A percentile compares a stretch with the other conserved stretches of the same genome.
These are phyloP conservation scores for Ooceraea biroi DNA, from an alignment of 1,140 invertebrate species.

Conservation along the genomic window DNA sequence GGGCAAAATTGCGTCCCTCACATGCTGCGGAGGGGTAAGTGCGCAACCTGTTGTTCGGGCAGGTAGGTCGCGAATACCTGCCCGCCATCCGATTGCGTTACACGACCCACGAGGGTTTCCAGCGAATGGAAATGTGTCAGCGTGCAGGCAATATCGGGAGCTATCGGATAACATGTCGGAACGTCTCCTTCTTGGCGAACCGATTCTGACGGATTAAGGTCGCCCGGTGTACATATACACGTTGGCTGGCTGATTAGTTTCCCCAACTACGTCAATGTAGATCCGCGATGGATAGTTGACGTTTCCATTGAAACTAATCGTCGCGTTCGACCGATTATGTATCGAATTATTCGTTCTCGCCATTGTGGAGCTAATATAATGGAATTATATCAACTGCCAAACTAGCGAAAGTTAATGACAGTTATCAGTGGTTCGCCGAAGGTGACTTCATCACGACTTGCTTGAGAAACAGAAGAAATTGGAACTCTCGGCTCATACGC, in stretches of 20 bases:
- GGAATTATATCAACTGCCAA: slow-evolving; percentile 17
- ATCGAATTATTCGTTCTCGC: slow-evolving; percentile 24
- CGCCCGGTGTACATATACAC: slow-evolving; percentile 41
- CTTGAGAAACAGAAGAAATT: not conserved
- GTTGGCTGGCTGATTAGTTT: slow-evolving; percentile 58
- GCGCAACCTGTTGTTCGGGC: slow-evolving; percentile 52
- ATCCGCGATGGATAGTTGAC: slow-evolving; percentile 24
- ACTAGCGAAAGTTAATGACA: not conserved
- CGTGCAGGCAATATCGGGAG: slow-evolving; percentile 61
- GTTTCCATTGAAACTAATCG: slow-evolving; percentile 50
- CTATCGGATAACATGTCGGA: slow-evolving; percentile 59
- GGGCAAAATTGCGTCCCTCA: not conserved
- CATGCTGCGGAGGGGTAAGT: slow-evolving; percentile 39
- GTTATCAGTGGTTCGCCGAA: not conserved
- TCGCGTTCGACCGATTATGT: slow-evolving; percentile 45
- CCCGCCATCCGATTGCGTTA: slow-evolving; percentile 68
- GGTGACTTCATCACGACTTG: not conserved
- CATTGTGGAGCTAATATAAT: not conserved
- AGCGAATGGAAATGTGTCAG: slow-evolving; percentile 55
- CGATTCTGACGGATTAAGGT: slow-evolving; percentile 57
- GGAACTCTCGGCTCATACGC: too few species aligned
- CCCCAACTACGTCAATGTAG: slow-evolving; percentile 52
- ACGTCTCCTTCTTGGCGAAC: slow-evolving; percentile 60
- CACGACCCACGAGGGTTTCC: slow-evolving; percentile 63
- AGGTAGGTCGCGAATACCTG: slow-evolving; percentile 64